Evolutionary conservation across 2,113 vertebrate species (phyloP), one percentile per base, ranked within the genome.

Genomic region (Tonatia bakeri): DNA sequence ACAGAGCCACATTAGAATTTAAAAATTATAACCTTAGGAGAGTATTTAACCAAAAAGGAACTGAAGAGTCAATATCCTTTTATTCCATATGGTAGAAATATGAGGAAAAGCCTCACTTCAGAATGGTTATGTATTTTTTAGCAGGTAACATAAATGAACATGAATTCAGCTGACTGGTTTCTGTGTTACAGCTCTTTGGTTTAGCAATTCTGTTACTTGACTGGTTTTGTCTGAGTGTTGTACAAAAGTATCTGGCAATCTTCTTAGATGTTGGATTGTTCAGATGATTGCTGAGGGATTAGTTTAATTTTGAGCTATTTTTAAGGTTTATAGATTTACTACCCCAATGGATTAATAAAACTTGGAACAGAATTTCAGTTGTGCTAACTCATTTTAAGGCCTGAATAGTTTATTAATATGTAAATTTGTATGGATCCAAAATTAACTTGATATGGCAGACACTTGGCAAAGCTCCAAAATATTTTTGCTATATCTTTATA

Each of bases 31-130:
- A 56, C 19, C 31, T 75, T 67, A 36, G 36, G 38, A 43, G 19
- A 77, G 9, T 28, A 77, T 76, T 94, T 93, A 20, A 72, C 43
- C 43, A 43, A 97, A 52, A 47, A 92, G n/a, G 3, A 95, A 82
- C 2, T 52, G 8, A 4, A 33, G 81, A 38, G 59, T 90, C 61
- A 84, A 79, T 10, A 87, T 92, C 7, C 72, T 96, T 79, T 73
- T 93, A 70, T 91, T 47, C 20, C 10, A 80, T 1, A 4, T 59
- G 38, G 26, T 73, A 4, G 17, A 91, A 80, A 81, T 84, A 12
- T 65, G 11, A 95, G 45, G 20, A 56, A 83, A 83, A 50, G 1
- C 0, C 36, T 94, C 40, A 52, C 38, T 89, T 84, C 2, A 75
- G 54, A 50, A 50, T 1, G 2, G 4, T n/a, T 90, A 45, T 47